Conservation (phyloP, 2,113 vertebrate genomes). For the Lota lota region DNA sequence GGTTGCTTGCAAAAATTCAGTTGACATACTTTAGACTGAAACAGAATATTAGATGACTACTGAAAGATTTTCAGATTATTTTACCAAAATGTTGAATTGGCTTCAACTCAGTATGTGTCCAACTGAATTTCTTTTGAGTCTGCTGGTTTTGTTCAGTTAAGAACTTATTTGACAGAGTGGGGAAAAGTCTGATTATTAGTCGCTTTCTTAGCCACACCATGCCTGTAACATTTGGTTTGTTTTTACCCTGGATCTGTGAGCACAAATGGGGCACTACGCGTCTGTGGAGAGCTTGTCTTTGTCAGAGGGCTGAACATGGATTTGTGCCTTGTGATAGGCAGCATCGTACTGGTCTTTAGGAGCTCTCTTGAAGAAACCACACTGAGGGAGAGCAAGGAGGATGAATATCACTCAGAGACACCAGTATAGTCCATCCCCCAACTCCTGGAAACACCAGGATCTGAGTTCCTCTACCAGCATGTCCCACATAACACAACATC, state of each 20-base stretch:
- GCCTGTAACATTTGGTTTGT: slow-evolving; percentile 60
- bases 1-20: slow-evolving; percentile 38
- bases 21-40: slow-evolving; percentile 39
- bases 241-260: slow-evolving; percentile 86
- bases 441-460: no score
- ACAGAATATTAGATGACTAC: not conserved
- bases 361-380: slow-evolving; percentile 99
- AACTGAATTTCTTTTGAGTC: slow-evolving; percentile 30
- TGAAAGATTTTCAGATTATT: no score
- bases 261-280: slow-evolving; percentile 85
- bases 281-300: slow-evolving; percentile 97
- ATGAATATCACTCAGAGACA: slow-evolving; percentile 37
- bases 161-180: no score
- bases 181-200: slow-evolving; percentile 72
- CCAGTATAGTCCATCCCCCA: no score
- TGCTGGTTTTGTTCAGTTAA: slow-evolving; percentile 20
- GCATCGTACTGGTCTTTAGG: slow-evolving; percentile 93
- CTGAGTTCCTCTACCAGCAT: no score
- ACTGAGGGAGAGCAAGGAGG: slow-evolving; percentile 91
- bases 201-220: slow-evolving; percentile 73
- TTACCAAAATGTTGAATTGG: not conserved
- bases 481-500: no score
- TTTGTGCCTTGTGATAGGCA: slow-evolving; percentile 98
- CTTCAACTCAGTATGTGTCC: slow-evolving; percentile 43
- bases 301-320: slow-evolving; percentile 98